These are phyloP conservation scores for Myrmophylax atrothorax DNA, from an alignment of 2,113 vertebrate species.

Conservation along the genomic window DNA sequence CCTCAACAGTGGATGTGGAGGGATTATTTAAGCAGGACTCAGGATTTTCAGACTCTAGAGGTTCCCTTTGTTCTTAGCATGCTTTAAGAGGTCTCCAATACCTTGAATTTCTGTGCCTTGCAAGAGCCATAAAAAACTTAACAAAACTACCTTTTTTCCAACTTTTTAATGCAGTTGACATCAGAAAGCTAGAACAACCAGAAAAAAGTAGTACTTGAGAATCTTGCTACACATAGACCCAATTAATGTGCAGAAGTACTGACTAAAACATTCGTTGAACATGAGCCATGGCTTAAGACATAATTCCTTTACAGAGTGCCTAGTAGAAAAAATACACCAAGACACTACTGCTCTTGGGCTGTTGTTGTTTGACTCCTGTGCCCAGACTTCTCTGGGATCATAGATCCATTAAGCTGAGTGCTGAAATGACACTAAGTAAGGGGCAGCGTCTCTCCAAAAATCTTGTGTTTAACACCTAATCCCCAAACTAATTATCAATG, in stretches of 20 bases:
- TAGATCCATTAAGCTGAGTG: neutral
- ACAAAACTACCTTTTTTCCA: neutral
- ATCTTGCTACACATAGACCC: neutral
- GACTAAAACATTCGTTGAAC: neutral
- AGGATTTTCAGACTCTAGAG: neutral
- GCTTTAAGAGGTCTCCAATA: neutral
- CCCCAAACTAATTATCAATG: neutral
- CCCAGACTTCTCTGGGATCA: neutral
- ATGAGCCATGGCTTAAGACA: neutral
- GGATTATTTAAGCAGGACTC: neutral
- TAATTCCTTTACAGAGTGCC: neutral
- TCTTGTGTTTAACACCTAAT: neutral
- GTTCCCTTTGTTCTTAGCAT: neutral
- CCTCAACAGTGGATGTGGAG: neutral
- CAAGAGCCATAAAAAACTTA: neutral
- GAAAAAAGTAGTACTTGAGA: neutral
- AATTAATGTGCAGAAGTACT: neutral
- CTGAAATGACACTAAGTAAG: neutral
- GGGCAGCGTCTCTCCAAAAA: neutral
- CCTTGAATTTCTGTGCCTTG: neutral
- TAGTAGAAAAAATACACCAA: neutral
- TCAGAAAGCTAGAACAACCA: neutral
- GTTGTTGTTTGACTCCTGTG: neutral
- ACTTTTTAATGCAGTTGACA: neutral
- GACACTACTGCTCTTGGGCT: rapidly evolving